phyloP scores from a whole-genome alignment of 92 coral and sea anemone genomes.

The Heliopora coerulea region DNA sequence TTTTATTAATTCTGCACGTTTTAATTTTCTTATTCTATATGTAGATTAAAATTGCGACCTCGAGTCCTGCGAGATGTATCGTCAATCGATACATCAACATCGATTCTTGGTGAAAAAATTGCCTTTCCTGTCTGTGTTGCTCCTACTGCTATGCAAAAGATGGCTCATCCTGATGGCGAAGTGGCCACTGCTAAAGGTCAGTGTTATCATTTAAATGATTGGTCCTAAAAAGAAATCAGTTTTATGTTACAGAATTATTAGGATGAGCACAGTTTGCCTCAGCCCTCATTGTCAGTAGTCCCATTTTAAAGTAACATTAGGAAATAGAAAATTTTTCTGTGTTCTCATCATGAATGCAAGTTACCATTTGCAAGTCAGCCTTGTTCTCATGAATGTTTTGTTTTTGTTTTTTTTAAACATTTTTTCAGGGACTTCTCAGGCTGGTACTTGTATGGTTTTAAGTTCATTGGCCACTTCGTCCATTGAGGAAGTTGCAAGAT shows the following conservation, averaged over 20 bases:
- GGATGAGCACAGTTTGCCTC: no score
- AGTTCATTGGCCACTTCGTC: slow-evolving; percentile 46
- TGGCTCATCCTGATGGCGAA: slow-evolving; percentile 44
- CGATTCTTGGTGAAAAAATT: slow-evolving; percentile 38
- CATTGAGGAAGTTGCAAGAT: slow-evolving; percentile 56
- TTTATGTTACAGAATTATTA: no score
- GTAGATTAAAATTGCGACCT: slow-evolving; percentile 17
- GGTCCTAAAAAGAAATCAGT: no score
- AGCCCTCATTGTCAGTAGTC: no score
- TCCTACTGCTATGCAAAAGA: slow-evolving; percentile 43
- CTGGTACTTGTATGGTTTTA: slow-evolving; percentile 51
- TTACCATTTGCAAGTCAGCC: no score
- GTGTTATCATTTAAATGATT: no score
- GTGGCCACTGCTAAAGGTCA: slow-evolving; percentile 33
- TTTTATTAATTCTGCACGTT: neutral
- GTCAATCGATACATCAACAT: slow-evolving; percentile 14
- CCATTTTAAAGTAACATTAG: no score
- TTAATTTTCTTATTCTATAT: neutral
- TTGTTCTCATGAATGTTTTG: no score
- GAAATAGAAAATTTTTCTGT: no score
- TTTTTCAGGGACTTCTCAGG: slow-evolving; percentile 49
- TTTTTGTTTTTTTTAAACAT: no score
- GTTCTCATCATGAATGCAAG: no score
- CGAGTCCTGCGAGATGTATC: slow-evolving; percentile 29
- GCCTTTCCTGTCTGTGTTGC: slow-evolving; percentile 38